Base-by-base conservation (phyloP, 2,113 vertebrate species). In the Ammospiza caudacuta region DNA sequence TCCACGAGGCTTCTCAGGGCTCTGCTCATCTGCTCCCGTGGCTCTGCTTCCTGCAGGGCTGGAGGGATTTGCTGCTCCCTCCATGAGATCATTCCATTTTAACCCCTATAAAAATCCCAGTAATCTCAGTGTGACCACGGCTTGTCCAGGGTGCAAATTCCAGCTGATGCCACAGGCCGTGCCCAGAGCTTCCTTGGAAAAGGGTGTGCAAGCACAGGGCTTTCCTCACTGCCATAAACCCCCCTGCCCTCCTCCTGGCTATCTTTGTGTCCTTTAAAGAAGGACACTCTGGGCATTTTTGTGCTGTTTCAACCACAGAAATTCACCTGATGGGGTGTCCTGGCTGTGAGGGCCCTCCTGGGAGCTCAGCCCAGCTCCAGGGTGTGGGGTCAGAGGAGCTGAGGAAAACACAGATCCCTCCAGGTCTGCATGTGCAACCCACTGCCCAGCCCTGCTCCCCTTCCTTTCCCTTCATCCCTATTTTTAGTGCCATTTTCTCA, bases 141-240 rank as follows among this genome's bases (percentile, higher is more conserved):
- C 25, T 58, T 78, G 31, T 22, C 12, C 64, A 6, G 78, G 59
- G 51, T 47, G 72, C 64, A 58, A 85, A 67, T 59, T 79, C 72
- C 70, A 9, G 46, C 63, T 0, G 3, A 28, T 33, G 79, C 63
- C 62, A 4, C 64, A 6, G 0, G 39, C 37, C 0, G 0, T 22
- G 29, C 6, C 70, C 39, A 16, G 19, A 19, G 49, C 31, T 77
- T 54, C 76, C 83, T 70, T 58, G 76, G 79, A 49, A 55, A 85
- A 64, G 31, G 68, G 49, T 61, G 47, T 35, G 90, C 16, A 19
- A 55, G 54, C 55, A 29, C 0, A 0, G 12, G 35, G 89, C 23
- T 81, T 52, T 61, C 85, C 90, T 81, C 1, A 0, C 57, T 55
- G 43, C 58, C 20, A 1, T 11, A 10, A 74, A 28, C 12, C 27